A percentile compares a stretch with the other conserved stretches of the same genome.
Evolutionary conservation across 2,113 vertebrate genomes (phyloP).

Genomic region (Nothocercus nigrocapillus): DNA sequence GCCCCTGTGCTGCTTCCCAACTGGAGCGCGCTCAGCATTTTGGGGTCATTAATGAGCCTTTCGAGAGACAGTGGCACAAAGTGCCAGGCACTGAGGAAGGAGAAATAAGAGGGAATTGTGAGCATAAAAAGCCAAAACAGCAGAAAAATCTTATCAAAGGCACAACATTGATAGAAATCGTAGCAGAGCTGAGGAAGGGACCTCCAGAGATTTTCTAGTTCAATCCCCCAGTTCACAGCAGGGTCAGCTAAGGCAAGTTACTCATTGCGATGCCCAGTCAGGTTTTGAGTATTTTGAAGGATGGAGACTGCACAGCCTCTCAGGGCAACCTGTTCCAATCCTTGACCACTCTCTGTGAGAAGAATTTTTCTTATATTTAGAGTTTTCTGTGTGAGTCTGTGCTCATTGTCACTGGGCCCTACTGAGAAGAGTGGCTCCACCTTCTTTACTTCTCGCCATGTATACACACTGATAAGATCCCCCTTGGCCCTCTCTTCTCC

Average conservation of each 20-base stretch:
- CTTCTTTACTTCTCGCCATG: not conserved
- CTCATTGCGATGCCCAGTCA: not conserved
- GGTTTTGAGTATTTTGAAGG: not conserved
- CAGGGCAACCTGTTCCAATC: not conserved
- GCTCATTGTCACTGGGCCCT: not conserved
- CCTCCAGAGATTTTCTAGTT: not conserved
- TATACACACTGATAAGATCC: not conserved
- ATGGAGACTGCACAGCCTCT: not conserved
- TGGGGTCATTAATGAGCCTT: not conserved
- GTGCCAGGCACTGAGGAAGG: not conserved
- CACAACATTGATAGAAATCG: not conserved
- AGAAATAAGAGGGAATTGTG: not conserved
- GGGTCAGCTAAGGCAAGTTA: not conserved
- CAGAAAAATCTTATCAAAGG: not conserved
- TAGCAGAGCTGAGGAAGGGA: not conserved
- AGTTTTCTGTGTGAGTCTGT: not conserved
- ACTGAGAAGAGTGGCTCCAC: not conserved
- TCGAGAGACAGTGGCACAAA: not conserved
- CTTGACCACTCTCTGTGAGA: not conserved
- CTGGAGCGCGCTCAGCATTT: not conserved
- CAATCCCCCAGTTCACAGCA: not conserved
- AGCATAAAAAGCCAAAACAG: not conserved
- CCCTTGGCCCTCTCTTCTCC: not conserved
- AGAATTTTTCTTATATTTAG: not conserved
- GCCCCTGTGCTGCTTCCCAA: not conserved